Percentiles rank a stretch among this genome's conserved stretches.
Evolutionary conservation across 2,797 vertebrate species (phyloP).

Genomic region (Malacoraja senta): DNA sequence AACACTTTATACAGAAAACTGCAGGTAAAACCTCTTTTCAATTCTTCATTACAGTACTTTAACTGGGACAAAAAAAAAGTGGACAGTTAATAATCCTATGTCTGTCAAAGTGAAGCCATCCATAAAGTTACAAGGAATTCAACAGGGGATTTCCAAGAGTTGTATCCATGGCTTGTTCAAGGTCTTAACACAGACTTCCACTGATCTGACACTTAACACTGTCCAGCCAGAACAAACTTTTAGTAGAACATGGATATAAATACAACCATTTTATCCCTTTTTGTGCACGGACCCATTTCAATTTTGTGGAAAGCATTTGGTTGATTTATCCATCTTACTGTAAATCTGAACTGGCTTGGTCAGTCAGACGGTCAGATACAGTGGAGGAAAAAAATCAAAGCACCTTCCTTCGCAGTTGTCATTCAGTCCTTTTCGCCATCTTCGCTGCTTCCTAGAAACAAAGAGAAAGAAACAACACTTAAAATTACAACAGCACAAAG

Average conservation of each 20-base stretch:
- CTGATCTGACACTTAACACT: not conserved
- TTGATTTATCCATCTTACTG: not conserved
- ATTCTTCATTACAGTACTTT: slow-evolving; percentile 15
- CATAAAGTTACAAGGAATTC: not conserved
- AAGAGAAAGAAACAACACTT: slow-evolving; percentile 42
- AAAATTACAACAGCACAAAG: not conserved
- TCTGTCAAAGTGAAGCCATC: slow-evolving; percentile 1
- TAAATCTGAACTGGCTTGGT: slow-evolving; percentile 1
- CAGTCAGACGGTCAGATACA: not conserved
- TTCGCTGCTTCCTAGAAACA: slow-evolving; percentile 82
- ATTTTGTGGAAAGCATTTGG: not conserved
- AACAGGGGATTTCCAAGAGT: not conserved
- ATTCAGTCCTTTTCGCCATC: slow-evolving; percentile 89
- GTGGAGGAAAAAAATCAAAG: not conserved
- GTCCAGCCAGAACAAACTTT: not conserved
- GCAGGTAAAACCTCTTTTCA: slow-evolving; percentile 21
- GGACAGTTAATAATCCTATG: not conserved
- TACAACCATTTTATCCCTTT: not conserved
- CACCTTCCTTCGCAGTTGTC: not conserved
- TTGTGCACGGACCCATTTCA: not conserved
- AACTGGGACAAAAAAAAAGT: slow-evolving; percentile 1
- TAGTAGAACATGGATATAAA: not conserved
- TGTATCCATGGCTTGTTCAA: not conserved
- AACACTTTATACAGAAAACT: slow-evolving; percentile 6
- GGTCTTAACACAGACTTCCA: not conserved